Evolutionary conservation across 2,113 vertebrate genomes (phyloP).

Genomic region (Tenrec ecaudatus): DNA sequence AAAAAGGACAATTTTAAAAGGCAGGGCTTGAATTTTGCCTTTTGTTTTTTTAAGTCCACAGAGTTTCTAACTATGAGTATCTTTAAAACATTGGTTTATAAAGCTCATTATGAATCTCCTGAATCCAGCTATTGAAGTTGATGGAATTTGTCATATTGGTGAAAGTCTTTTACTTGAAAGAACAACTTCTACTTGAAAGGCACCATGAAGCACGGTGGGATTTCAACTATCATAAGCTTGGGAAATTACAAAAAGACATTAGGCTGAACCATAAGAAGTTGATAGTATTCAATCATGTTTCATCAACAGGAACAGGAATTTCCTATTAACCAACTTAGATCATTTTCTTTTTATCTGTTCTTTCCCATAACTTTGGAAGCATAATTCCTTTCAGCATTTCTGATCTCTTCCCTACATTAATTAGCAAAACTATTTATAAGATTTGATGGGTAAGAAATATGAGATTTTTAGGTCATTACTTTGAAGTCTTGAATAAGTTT

Average conservation of each 20-base stretch:
- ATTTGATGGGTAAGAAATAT: conserved; percentile 29
- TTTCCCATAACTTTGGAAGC: conserved; percentile 22
- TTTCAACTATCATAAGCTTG: conserved; percentile 24
- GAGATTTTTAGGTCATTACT: conserved; percentile 55
- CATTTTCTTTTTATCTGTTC: conserved; percentile 38
- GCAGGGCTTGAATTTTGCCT: background rate
- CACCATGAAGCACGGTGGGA: background rate
- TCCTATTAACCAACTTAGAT: conserved; percentile 21
- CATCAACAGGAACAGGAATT: conserved; percentile 14
- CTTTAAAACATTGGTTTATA: conserved; percentile 23
- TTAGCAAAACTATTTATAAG: conserved; percentile 53
- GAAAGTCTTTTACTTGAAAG: conserved; percentile 41
- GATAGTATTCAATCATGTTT: conserved; percentile 50
- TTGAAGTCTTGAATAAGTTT: conserved; percentile 55
- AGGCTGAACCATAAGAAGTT: conserved; percentile 48
- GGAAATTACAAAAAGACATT: background rate
- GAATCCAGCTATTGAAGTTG: background rate
- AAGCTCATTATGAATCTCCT: conserved; percentile 19
- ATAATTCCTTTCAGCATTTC: conserved; percentile 42
- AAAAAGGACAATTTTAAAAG: background rate
- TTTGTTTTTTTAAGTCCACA: background rate
- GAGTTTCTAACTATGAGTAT: conserved; percentile 12
- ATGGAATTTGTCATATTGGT: conserved; percentile 1
- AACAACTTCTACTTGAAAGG: conserved; percentile 32
- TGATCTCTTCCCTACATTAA: background rate